Evolutionary conservation across 2,797 vertebrate species (phyloP).

Genomic region (Phrynocephalus vlangalii): DNA sequence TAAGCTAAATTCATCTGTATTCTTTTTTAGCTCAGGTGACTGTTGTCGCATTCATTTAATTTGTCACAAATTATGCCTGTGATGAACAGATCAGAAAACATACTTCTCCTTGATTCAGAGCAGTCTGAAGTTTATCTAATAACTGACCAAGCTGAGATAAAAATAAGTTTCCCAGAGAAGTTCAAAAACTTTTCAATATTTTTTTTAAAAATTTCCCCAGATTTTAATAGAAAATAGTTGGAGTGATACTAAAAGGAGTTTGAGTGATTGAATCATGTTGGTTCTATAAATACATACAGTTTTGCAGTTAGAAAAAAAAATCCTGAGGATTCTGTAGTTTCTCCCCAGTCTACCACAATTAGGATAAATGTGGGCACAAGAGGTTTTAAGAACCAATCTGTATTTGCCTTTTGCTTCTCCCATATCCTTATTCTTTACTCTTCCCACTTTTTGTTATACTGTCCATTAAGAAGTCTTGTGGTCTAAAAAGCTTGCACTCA

Average conservation of each 20-base stretch:
- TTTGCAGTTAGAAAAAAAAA: slow-evolving; percentile 13
- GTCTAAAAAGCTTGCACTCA: too few relatives aligned
- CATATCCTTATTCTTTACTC: too few relatives aligned
- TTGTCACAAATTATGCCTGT: neutral
- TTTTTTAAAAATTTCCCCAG: too few relatives aligned
- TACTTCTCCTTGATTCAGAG: neutral
- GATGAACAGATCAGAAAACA: neutral
- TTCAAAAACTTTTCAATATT: neutral
- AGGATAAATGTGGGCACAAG: too few relatives aligned
- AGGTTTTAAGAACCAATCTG: too few relatives aligned
- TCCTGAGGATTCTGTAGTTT: neutral
- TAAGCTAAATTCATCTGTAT: neutral
- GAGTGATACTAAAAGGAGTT: neutral
- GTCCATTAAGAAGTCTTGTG: too few relatives aligned
- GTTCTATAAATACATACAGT: neutral
- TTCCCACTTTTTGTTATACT: too few relatives aligned
- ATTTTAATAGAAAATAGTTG: neutral
- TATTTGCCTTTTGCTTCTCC: too few relatives aligned
- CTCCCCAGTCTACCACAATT: too few relatives aligned
- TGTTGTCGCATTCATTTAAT: neutral
- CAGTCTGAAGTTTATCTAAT: too few relatives aligned
- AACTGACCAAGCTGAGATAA: neutral
- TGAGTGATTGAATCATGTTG: neutral
- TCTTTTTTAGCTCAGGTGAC: neutral
- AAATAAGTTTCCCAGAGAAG: neutral